Evolutionary conservation across 2,797 vertebrate species (phyloP).

Genomic region (Pseudopleuronectes americanus): DNA sequence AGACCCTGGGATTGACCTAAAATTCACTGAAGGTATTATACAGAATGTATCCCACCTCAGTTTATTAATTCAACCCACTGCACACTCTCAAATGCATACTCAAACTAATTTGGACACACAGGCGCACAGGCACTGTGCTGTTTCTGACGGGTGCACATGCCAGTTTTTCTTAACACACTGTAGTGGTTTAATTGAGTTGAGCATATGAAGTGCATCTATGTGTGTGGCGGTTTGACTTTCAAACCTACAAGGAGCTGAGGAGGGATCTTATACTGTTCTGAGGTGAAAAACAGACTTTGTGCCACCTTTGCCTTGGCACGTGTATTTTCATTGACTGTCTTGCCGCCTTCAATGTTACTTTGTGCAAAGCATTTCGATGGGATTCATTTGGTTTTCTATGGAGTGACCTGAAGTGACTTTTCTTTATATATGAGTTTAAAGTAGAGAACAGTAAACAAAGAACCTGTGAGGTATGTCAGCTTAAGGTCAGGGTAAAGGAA

Average conservation of each 20-base stretch:
- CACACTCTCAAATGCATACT: not conserved
- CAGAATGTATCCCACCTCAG: not conserved
- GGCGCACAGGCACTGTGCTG: no score
- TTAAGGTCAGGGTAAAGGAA: no score
- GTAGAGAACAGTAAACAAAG: not conserved
- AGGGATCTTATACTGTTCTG: not conserved
- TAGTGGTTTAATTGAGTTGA: conserved; percentile 1
- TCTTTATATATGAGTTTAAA: not conserved
- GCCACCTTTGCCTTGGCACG: not conserved
- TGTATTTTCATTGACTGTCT: not conserved
- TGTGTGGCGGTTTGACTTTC: not conserved
- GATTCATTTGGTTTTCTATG: not conserved
- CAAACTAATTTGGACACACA: conserved; percentile 21
- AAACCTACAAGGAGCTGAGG: no score
- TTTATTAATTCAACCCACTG: not conserved
- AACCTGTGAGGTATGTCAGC: not conserved
- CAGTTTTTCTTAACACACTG: not conserved
- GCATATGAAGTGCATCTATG: conserved; percentile 1
- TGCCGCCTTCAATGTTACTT: not conserved
- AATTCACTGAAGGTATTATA: no score
- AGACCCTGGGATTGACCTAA: not conserved
- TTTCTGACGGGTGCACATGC: not conserved
- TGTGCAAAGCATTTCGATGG: not conserved
- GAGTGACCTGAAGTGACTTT: not conserved
- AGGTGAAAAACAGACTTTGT: not conserved